Percentiles rank a stretch among this genome's conserved stretches.
Evolutionary conservation across 2,113 vertebrate genomes (phyloP).

Genomic region (Spermophilus dauricus): DNA sequence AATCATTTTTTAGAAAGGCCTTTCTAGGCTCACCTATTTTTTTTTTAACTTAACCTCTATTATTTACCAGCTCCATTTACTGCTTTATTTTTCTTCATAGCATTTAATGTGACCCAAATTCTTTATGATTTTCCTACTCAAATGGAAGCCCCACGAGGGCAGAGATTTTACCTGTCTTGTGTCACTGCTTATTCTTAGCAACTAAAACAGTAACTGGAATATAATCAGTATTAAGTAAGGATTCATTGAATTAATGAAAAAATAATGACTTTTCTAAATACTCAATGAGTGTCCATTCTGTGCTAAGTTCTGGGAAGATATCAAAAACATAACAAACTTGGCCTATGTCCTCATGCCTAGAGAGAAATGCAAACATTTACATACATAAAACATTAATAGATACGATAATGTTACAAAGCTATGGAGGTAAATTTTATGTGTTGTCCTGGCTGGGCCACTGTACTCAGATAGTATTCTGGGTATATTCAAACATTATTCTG

Average conservation of each 20-base stretch:
- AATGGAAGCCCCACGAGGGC: not conserved
- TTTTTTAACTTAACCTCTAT: not conserved
- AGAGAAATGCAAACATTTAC: not conserved
- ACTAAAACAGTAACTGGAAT: not conserved
- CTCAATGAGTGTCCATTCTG: not conserved
- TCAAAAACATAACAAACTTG: not conserved
- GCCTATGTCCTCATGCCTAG: not conserved
- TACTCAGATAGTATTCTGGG: not conserved
- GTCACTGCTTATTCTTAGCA: not conserved
- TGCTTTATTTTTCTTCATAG: not conserved
- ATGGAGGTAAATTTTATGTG: not conserved
- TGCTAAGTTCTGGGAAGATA: not conserved
- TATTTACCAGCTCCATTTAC: not conserved
- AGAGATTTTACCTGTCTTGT: not conserved
- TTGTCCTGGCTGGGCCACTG: not conserved
- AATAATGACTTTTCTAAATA: not conserved
- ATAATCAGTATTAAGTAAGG: not conserved
- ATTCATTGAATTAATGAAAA: not conserved
- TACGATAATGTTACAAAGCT: not conserved
- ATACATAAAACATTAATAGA: not conserved
- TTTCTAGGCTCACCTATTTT: not conserved
- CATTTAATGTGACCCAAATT: not conserved
- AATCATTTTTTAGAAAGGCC: not conserved
- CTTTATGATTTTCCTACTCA: slow-evolving; percentile 36
- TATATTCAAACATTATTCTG: slow-evolving; percentile 7